Conservation (phyloP, 1,140 invertebrate species). For the Phymorhynchus buccinoides region DNA sequence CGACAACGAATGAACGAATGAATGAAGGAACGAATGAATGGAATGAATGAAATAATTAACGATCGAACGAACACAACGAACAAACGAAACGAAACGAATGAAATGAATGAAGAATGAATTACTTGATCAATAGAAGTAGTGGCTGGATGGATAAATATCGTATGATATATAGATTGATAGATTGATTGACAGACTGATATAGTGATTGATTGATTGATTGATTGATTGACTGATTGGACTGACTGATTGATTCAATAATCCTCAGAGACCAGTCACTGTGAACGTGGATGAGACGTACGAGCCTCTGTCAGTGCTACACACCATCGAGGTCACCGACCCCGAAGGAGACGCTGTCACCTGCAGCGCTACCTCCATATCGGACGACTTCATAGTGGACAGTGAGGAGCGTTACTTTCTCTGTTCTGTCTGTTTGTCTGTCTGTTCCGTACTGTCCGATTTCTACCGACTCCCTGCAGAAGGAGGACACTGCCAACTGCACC, state of each 20-base stretch:
- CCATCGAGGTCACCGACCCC: background rate
- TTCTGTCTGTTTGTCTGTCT: background rate
- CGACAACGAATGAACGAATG: too few relatives aligned
- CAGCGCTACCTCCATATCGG: background rate
- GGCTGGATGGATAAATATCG: background rate
- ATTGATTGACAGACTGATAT: background rate
- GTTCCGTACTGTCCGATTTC: background rate
- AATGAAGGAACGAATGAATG: too few relatives aligned
- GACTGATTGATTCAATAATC: background rate
- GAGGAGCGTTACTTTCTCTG: background rate
- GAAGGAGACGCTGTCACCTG: constrained; percentile 6
- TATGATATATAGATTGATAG: background rate
- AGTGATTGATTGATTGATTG: too few relatives aligned
- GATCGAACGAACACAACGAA: too few relatives aligned
- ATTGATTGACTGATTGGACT: too few relatives aligned
- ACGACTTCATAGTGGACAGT: constrained; percentile 10
- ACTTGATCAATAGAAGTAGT: background rate
- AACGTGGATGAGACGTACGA: background rate
- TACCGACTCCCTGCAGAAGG: too few relatives aligned
- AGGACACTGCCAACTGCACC: too few relatives aligned
- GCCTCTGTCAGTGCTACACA: background rate
- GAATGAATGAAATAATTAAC: too few relatives aligned
- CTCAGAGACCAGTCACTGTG: background rate
- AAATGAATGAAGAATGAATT: too few relatives aligned
- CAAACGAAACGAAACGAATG: too few relatives aligned